Base-by-base conservation (phyloP, 2,888 invertebrate genomes). In the Cyaniris semiargus region DNA sequence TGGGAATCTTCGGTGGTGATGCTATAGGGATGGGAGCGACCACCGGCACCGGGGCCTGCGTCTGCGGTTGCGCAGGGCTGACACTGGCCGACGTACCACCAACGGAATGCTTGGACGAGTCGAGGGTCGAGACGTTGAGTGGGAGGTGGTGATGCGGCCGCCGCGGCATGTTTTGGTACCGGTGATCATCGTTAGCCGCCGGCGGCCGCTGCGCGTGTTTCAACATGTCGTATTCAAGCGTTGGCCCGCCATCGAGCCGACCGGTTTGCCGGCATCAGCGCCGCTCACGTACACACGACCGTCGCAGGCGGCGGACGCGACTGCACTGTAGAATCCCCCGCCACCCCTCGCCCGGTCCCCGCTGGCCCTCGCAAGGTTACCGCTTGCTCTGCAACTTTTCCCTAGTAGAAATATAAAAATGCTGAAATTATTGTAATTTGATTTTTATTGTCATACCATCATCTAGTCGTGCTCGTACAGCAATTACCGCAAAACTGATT, bases 121-220 rank as follows among this genome's bases (percentile, higher is more conserved):
- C 95, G 83, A 96, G 89, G 78, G 96, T 95, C 83, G 96, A 95
- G 80, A 96, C 95, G 88, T 96, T 96, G 81, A 96, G 91, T 77
- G 96, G 95, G 83, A 96, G 95, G 83, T 95, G 95, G 86, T 94
- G 94, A 89, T 93, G 94, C 91, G 94, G 94, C 91, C 94, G 94
- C 90, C 94, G 93, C 88, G 94, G 94, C 91, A 94, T 94, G 87
- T 94, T 94, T 87, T 94, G 94, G 89, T 94, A 94, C 83, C 94
- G 92, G 86, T 91, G 93, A 85, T 95, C 95, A 92, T 92, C 93
- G 87, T 87, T 91, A 83, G 91, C 92, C 91, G 92, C 90, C 87
- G 93, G 92, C 92, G 93, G 93, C 93, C 93, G 93, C 93, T 94
- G 94, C 88, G 96, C 96, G 94, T 96, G 96, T 93, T 96, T 96